Evolutionary conservation across 2,797 vertebrate genomes (phyloP), one percentile per base, ranked within the genome.

Genomic region (Enteromius mattozi): DNA sequence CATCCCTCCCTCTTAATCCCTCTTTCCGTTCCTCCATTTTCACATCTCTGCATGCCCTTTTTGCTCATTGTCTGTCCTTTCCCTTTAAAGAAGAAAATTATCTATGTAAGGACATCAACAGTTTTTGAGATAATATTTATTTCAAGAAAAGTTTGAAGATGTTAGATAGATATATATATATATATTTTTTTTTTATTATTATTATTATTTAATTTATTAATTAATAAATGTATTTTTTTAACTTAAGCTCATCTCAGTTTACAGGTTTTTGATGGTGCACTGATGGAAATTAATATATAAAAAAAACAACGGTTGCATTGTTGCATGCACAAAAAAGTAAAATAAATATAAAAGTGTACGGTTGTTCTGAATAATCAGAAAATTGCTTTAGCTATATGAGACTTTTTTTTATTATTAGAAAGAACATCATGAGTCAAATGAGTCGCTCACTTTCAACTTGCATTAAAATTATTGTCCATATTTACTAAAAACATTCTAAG

Each of bases 1-100:
- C 69, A 78, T 71, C 78, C 69, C 61, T 82, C 61, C 76, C 16
- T 76, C 16, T 85, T 82, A 87, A 87, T 83, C 81, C 81, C 49
- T 85, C 84, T 72, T 85, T 81, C 76, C 6, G 40, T 13, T 70
- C 9, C 68, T 72, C 63, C 42, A 40, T 65, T 72, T 61, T 81
- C 45, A 49, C 49, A 59, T 45, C 79, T 71, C 63, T 27, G 21
- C 75, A 19, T 69, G 51, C 66, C 75, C 59, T 4, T 35, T 69
- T 80, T 51, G 17, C 51, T 21, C 27, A 7, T 27, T 30, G 40
- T 24, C 16, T 70, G 14, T 63, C 24, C 27, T 35, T 49, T 6
- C 9, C 27, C 17, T 21, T 3, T 3, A 79, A 65, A 63, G 40
- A 42, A n/a, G 40, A 33, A 66, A 80, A 80, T 37, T 1, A 17